Evolutionary conservation across 2,888 invertebrate species (phyloP).

Genomic region (Microlaimidae sp.): DNA sequence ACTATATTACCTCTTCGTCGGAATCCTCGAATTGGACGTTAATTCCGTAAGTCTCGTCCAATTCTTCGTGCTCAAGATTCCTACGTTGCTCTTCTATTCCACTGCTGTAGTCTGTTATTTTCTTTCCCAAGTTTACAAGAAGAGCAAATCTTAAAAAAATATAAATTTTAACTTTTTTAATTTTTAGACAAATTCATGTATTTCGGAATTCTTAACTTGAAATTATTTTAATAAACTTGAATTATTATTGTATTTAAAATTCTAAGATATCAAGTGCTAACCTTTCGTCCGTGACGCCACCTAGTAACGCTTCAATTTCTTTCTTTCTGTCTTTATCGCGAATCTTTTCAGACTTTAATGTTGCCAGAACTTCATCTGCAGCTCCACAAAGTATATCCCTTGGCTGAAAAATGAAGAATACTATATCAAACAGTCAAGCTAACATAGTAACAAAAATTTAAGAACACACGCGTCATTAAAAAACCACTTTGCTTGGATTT

Average conservation of each 20-base stretch:
- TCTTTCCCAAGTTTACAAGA: constrained; percentile 86
- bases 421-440: too few relatives aligned
- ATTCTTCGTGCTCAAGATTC: constrained; percentile 47
- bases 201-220: too few relatives aligned
- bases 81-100: constrained; percentile 20
- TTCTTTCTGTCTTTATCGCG: constrained; percentile 77
- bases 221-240: too few relatives aligned
- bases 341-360: constrained; percentile 79
- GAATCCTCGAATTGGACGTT: constrained; percentile 98
- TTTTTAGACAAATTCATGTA: too few relatives aligned
- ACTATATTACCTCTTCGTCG: constrained; percentile 64
- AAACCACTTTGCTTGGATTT: too few relatives aligned
- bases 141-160: too few relatives aligned
- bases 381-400: constrained; percentile 91
- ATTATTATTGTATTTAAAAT: too few relatives aligned
- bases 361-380: constrained; percentile 90
- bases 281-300: constrained; percentile 64
- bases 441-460: too few relatives aligned
- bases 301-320: constrained; percentile 71
- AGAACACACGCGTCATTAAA: too few relatives aligned
- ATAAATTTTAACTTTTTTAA: too few relatives aligned
- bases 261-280: too few relatives aligned
- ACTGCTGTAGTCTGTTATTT: constrained; percentile 81
- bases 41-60: constrained; percentile 94
- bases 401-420: too few relatives aligned